Evolutionary conservation across 2,113 vertebrate genomes (phyloP).

Genomic region (Mormoops blainvillei): DNA sequence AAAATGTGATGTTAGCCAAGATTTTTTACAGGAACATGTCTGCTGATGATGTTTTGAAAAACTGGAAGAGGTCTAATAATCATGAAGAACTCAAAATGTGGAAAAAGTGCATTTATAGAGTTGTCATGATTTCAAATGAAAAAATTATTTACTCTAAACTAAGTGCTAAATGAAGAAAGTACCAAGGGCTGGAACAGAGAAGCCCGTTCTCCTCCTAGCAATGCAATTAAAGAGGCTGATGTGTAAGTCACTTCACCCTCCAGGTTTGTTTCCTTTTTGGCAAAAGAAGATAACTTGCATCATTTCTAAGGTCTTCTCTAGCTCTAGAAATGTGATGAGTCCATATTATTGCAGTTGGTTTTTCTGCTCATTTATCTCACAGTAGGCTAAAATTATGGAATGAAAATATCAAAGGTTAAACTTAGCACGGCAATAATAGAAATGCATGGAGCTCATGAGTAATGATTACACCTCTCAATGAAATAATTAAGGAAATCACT

Average conservation of each 20-base stretch:
- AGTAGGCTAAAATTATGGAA: constrained; percentile 34
- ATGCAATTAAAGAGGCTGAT: background rate
- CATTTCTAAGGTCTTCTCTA: background rate
- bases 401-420: constrained; percentile 42
- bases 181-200: background rate
- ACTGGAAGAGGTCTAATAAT: background rate
- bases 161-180: background rate
- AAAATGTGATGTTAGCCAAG: background rate
- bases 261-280: background rate
- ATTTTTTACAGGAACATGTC: background rate
- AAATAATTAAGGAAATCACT: constrained; percentile 30
- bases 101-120: background rate
- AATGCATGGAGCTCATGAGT: background rate
- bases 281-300: background rate
- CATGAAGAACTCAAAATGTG: background rate
- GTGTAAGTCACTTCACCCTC: background rate
- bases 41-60: background rate
- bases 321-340: background rate
- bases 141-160: background rate
- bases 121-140: background rate
- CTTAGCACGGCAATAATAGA: background rate
- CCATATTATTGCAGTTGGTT: background rate
- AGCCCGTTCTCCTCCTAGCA: background rate
- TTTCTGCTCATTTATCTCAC: constrained; percentile 46
- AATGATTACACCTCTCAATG: constrained; percentile 34